Evolutionary conservation across 2,888 invertebrate genomes (phyloP), one percentile per base, ranked within the genome.

Genomic region (Drosophila dives): DNA sequence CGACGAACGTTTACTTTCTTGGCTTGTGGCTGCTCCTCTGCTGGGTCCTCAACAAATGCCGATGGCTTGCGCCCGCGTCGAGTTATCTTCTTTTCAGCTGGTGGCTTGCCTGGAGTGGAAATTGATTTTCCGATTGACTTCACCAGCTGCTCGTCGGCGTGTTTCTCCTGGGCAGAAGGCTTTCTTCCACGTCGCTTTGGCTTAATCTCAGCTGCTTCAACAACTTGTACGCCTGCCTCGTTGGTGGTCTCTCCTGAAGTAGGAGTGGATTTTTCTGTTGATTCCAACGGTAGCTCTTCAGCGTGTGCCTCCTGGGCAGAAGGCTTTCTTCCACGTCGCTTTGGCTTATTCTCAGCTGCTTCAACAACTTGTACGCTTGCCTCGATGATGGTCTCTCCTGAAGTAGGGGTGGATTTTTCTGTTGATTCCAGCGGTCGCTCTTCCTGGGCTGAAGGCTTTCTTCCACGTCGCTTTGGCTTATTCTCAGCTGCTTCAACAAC

Each of bases 31-130:
- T 55, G 50, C 8, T 63, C 66, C 11, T 61, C 70, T 3, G 20
- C 48, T 2, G 29, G n/a, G 23, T 36, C 32, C 11, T 80, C 84
- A 0, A 67, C 26, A 59, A 40, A 66, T 12, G 55, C 17, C 4
- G 72, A 83, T 10, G 66, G 65, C 10, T 86, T 86, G 3, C 77
- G 87, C 33, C 29, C 77, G 6, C 72, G 70, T 12, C 77, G 75
- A 8, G 60, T n/a, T 1, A 51, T 20, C 54, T 71, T 59, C 40
- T 62, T 73, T 1, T 64, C 60, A 11, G 29, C 34, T 6, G 54
- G 17, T 7, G 64, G 51, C 6, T 71, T 71, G 3, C 53, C 55
- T 36, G 66, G 59, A 1, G 65, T 42, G 5, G 10, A 51, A 2
- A 58, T 34, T 8, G 56, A 2, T 45, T 71, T 75, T 8, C 58